Evolutionary conservation across 2,888 invertebrate species (phyloP).

Genomic region (Lasioglossum lativentre): DNA sequence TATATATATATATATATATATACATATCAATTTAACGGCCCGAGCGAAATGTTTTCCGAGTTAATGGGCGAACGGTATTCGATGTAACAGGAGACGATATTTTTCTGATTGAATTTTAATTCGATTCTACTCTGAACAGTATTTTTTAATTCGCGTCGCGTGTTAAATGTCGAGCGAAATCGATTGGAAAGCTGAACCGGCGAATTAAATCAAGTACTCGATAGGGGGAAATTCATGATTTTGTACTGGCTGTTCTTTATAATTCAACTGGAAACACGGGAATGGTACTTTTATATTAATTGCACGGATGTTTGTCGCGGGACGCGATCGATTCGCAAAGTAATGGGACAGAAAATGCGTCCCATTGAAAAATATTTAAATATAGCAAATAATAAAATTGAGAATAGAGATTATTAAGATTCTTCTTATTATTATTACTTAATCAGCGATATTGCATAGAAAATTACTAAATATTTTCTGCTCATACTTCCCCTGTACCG

Average conservation of each 20-base stretch:
- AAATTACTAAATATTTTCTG: neutral
- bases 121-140: constrained; percentile 12
- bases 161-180: constrained; percentile 6
- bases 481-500: neutral
- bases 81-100: constrained; percentile 18
- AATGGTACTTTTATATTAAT: constrained; percentile 1
- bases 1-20: neutral
- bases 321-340: neutral
- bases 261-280: neutral
- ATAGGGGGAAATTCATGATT: neutral
- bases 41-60: constrained; percentile 6
- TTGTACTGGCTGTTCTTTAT: neutral
- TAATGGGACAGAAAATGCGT: neutral
- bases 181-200: constrained; percentile 1
- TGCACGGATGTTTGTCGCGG: neutral
- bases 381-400: neutral
- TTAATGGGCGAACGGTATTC: constrained; percentile 23
- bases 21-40: constrained; percentile 13
- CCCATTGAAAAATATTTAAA: neutral
- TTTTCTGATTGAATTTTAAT: constrained; percentile 39
- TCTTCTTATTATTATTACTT: no score
- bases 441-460: neutral
- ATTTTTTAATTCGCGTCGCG: constrained; percentile 7
- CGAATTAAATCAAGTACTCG: constrained; percentile 2
- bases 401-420: no score